Evolutionary conservation across 2,797 vertebrate species (phyloP).

Genomic region (Melanotaenia boesemani): DNA sequence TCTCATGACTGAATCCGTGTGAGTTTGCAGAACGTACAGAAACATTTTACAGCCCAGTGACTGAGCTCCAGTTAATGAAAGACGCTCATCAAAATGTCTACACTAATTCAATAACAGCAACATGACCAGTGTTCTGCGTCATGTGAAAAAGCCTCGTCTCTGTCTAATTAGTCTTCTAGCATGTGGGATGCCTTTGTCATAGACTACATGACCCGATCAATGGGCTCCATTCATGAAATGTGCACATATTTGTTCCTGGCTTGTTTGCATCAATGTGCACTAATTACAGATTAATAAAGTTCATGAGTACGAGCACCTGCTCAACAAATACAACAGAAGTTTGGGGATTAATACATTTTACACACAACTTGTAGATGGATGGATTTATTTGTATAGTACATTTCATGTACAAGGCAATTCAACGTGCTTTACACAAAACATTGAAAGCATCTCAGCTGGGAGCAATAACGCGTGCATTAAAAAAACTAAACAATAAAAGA

Average conservation of each 20-base stretch:
- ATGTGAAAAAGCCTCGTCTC: constrained; percentile 2
- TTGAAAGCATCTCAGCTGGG: too few relatives aligned
- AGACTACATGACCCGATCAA: not conserved
- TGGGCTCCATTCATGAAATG: not conserved
- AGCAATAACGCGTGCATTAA: too few relatives aligned
- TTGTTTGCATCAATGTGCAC: not conserved
- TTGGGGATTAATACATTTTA: too few relatives aligned
- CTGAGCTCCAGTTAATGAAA: too few relatives aligned
- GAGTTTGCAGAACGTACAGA: too few relatives aligned
- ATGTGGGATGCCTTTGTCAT: not conserved
- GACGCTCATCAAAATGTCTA: not conserved
- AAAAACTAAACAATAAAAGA: too few relatives aligned
- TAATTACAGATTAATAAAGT: not conserved
- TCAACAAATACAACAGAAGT: too few relatives aligned
- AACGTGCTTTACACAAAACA: too few relatives aligned
- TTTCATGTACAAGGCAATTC: too few relatives aligned
- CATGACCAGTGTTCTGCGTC: not conserved
- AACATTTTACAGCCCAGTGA: not conserved
- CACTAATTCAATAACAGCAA: not conserved
- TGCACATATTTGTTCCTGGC: not conserved
- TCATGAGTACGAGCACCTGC: not conserved
- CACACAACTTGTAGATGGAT: too few relatives aligned
- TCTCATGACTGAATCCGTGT: not conserved
- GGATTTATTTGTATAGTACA: too few relatives aligned
- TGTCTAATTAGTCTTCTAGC: not conserved